Conservation (phyloP, 2,888 invertebrate genomes). For the Meliscaeva auricollis region DNA sequence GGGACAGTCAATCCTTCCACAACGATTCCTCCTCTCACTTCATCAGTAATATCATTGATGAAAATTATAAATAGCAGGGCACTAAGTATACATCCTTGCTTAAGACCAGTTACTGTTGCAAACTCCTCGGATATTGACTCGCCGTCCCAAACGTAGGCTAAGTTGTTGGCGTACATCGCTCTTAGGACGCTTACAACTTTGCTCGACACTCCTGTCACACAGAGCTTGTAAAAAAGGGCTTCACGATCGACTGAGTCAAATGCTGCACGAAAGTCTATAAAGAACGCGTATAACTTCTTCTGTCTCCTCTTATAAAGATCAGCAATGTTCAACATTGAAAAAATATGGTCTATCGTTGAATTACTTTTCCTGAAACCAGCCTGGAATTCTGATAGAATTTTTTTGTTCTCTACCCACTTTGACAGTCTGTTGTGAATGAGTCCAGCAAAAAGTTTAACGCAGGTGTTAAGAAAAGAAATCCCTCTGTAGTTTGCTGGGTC, state of each 20-base stretch:
- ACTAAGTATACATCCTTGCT: neutral
- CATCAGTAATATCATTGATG: constrained; percentile 1
- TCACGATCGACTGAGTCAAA: neutral
- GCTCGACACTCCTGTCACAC: neutral
- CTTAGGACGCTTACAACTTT: neutral
- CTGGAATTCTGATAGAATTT: neutral
- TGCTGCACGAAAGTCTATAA: constrained; percentile 1
- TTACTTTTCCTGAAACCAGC: neutral
- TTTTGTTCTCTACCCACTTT: neutral
- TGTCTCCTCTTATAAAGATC: neutral
- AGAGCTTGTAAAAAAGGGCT: constrained; percentile 3
- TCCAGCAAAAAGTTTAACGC: neutral
- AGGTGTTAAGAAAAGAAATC: constrained; percentile 2
- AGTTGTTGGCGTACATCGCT: neutral
- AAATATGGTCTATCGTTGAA: constrained; percentile 8
- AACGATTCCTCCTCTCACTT: neutral
- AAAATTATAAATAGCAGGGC: neutral
- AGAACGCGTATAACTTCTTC: neutral
- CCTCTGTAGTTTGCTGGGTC: too few species aligned
- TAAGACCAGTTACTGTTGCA: neutral
- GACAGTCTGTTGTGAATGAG: neutral
- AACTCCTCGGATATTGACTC: constrained; percentile 1
- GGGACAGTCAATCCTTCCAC: neutral
- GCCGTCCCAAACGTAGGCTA: neutral
- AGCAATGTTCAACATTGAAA: neutral